phyloP scores from a whole-genome alignment of 2,888 invertebrate species.

The Diachrysia chrysitis region DNA sequence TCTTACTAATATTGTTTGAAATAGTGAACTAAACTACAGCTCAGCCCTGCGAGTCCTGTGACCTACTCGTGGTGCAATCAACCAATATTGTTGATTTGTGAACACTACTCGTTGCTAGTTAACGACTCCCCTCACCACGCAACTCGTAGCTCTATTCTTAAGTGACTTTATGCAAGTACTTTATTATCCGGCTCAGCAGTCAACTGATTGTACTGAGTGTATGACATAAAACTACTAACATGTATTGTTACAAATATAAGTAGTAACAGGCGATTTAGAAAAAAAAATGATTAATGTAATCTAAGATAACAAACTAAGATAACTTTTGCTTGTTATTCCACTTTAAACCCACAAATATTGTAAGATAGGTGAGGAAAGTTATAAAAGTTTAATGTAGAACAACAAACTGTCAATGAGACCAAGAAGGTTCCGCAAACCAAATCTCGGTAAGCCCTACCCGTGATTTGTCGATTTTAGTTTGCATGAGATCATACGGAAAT shows the following conservation, averaged over 20 bases:
- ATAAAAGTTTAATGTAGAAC: too few relatives aligned
- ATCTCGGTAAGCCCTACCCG: background rate
- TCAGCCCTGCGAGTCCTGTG: conserved; percentile 8
- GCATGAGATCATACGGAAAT: background rate
- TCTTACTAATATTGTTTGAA: too few relatives aligned
- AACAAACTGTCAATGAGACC: too few relatives aligned
- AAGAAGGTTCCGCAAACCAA: background rate
- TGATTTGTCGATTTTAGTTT: background rate
- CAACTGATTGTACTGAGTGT: too few relatives aligned
- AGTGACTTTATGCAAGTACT: background rate
- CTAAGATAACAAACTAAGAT: too few relatives aligned
- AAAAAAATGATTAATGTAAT: too few relatives aligned
- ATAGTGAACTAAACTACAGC: background rate
- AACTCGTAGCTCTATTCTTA: background rate
- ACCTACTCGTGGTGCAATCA: conserved; percentile 3
- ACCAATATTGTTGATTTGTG: conserved; percentile 6
- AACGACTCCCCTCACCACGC: background rate
- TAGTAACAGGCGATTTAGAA: too few relatives aligned
- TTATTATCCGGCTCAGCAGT: background rate
- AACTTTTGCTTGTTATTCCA: too few relatives aligned
- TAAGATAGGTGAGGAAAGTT: too few relatives aligned
- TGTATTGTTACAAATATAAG: too few relatives aligned
- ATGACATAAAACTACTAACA: too few relatives aligned
- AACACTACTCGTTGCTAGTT: background rate
- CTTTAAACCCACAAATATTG: too few relatives aligned